Evolutionary conservation across 2,888 invertebrate species (phyloP), one percentile per base, ranked within the genome.

Genomic region (Spodoptera littoralis): DNA sequence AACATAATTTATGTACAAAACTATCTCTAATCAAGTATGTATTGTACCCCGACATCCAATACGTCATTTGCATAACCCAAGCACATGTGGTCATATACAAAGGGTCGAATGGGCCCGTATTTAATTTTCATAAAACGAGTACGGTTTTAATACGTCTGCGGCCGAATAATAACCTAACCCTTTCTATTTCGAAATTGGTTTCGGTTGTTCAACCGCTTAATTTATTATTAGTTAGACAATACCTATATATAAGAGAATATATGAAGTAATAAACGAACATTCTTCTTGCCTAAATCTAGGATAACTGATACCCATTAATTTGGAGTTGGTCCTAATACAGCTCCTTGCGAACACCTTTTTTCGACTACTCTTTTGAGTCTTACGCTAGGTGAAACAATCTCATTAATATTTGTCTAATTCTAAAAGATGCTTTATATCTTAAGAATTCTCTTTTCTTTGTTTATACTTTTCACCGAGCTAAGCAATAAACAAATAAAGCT

Each of bases 41-140:
- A 88, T 88, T 87, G 86, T 87, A 79, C 68, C 77, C 86, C 83
- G 85, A 89, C 84, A 91, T 86, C 88, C 92, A 88, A 93, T 93
- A 92, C 89, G 82, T 90, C 90, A 93, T 94, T 93, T 93, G 90
- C 93, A 94, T 94, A 94, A 87, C 86, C 90, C 88, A 81, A 86
- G 88, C 94, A 93, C 93, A 94, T 94, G 93, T 92, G 92, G 88
- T 86, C 89, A 89, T 91, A 92, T 90, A 91, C 91, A 92, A 91
- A 91, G 93, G 92, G 88, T 87, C 85, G 85, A 88, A 89, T 87
- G 82, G 88, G 83, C 85, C 88, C 90, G 90, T 92, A 93, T 94
- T 93, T 92, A 94, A 94, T 94, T 94, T 94, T 93, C 91, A 92
- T 92, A 92, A 91, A 93, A 93, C 89, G 89, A 91, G 85, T 88